A percentile compares a stretch with the other conserved stretches of the same genome.
These are phyloP conservation scores for Epinephelus moara DNA, from an alignment of 2,113 vertebrate genomes.

Conservation along the genomic window DNA sequence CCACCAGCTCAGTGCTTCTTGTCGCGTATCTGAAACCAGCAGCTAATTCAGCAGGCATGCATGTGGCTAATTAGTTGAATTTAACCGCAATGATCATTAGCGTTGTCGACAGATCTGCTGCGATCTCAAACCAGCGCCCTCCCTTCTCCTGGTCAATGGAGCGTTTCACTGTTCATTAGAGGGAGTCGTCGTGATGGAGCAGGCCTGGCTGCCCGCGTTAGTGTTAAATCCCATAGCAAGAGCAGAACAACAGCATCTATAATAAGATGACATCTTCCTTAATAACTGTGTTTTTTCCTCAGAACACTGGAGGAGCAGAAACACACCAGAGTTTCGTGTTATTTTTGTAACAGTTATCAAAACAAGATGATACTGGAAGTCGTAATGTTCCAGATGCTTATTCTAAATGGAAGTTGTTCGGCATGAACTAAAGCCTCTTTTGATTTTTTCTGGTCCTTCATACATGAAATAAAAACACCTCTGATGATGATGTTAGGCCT, in stretches of 20 bases:
- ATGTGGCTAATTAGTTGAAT: conserved; percentile 84
- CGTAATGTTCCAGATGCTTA: neutral
- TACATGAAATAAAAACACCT: neutral
- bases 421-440: neutral
- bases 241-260: conserved; percentile 54
- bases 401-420: neutral
- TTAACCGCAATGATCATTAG: conserved; percentile 82
- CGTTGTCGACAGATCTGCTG: conserved; percentile 83
- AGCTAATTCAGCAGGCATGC: conserved; percentile 72
- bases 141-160: conserved; percentile 73
- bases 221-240: conserved; percentile 58
- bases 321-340: neutral
- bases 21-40: conserved; percentile 67
- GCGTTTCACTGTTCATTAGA: conserved; percentile 77
- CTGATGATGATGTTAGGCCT: neutral
- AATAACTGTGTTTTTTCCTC: neutral
- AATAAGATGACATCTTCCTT: conserved; percentile 37
- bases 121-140: conserved; percentile 70
- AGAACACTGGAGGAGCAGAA: conserved; percentile 7
- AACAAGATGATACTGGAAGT: conserved; percentile 3
- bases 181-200: conserved; percentile 63
- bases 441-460: neutral
- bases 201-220: conserved; percentile 62
- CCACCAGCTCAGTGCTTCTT: conserved; percentile 78
- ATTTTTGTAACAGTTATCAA: conserved; percentile 7